These are phyloP conservation scores for Phymastichus coffea DNA, from an alignment of 1,140 invertebrate species.

Conservation along the genomic window DNA sequence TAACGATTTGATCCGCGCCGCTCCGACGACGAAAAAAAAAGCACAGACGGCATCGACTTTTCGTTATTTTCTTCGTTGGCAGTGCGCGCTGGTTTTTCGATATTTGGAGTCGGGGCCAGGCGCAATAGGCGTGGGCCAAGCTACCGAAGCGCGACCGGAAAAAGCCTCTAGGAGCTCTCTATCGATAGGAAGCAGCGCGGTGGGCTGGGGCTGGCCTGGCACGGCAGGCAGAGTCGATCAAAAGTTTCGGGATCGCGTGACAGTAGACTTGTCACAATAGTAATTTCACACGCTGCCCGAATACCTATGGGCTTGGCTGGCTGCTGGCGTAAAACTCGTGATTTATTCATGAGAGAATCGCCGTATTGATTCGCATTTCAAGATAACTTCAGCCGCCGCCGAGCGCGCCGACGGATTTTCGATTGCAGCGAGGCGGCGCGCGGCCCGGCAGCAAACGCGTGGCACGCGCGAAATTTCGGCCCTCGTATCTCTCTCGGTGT, in stretches of 20 bases:
- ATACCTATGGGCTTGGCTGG: neutral
- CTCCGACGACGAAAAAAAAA: too few species aligned
- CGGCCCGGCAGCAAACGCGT: conserved; percentile 11
- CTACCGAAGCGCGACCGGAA: too few species aligned
- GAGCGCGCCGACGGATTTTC: conserved; percentile 23
- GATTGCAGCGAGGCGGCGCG: conserved; percentile 1
- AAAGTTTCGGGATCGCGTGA: conserved; percentile 12
- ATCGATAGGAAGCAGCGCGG: too few species aligned
- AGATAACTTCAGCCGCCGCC: conserved; percentile 27
- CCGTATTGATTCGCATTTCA: conserved; percentile 28
- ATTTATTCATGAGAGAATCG: conserved; percentile 32
- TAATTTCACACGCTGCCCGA: conserved; percentile 10
- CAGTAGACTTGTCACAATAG: conserved; percentile 12
- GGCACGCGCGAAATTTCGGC: conserved; percentile 15
- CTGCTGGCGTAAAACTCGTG: conserved; percentile 7
- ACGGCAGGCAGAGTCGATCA: conserved; percentile 2
- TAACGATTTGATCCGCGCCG: conserved; percentile 16
- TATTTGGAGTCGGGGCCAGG: neutral
- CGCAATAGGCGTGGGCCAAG: neutral
- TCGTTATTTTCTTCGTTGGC: too few species aligned
- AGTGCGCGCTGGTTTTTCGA: neutral
- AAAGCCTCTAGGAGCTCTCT: too few species aligned
- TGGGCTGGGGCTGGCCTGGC: neutral
- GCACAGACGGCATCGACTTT: too few species aligned
- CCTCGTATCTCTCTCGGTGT: neutral